phyloP scores from a whole-genome alignment of 2,888 invertebrate genomes.

The Cheilosia scutellata region DNA sequence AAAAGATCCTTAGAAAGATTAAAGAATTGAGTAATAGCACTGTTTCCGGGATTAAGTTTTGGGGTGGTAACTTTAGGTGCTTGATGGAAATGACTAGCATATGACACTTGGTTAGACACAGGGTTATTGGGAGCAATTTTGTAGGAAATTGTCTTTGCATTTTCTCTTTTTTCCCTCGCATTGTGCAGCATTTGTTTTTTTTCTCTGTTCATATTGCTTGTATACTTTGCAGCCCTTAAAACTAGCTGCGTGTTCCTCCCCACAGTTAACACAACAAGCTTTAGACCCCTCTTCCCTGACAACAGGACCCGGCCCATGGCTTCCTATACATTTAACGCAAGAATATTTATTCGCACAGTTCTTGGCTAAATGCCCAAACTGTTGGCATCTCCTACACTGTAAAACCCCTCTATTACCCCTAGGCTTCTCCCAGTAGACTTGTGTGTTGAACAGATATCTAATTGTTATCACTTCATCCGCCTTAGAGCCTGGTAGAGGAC shows the following conservation, averaged over 20 bases:
- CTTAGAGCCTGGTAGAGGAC: too few species aligned
- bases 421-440: too few species aligned
- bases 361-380: too few species aligned
- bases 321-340: too few species aligned
- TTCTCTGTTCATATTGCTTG: neutral
- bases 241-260: conserved; percentile 21
- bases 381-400: too few species aligned
- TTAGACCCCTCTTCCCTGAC: neutral
- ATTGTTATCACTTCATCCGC: too few species aligned
- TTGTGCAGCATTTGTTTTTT: neutral
- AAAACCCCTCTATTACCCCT: too few species aligned
- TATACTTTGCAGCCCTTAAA: conserved; percentile 12
- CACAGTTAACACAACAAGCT: conserved; percentile 1
- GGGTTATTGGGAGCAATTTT: neutral
- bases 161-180: neutral
- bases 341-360: too few species aligned
- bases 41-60: neutral
- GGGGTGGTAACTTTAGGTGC: too few species aligned
- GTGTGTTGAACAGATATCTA: too few species aligned
- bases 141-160: neutral
- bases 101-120: neutral
- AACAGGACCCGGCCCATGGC: too few species aligned
- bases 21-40: conserved; percentile 13
- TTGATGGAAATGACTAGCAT: neutral
- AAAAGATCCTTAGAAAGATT: conserved; percentile 8